Conservation (phyloP, 2,797 vertebrate species). For the Onychomys arenicola region DNA sequence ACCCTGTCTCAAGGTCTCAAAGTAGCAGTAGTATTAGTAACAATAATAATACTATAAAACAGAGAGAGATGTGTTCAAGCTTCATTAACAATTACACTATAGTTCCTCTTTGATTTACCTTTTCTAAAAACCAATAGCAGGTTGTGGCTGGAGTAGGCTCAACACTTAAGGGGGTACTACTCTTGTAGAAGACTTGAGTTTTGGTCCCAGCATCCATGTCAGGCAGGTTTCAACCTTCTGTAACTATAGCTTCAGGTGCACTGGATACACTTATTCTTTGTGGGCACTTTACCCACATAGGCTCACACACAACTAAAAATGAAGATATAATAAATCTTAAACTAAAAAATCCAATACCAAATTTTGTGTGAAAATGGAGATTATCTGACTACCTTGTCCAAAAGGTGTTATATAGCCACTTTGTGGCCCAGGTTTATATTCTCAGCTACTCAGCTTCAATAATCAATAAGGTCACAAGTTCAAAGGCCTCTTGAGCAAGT, state of each 20-base stretch:
- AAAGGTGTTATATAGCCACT: slow-evolving; percentile 23
- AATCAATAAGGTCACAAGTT: background rate
- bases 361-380: slow-evolving; percentile 57
- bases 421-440: background rate
- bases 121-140: no score
- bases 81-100: no score
- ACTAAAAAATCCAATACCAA: background rate
- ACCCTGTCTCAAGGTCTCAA: no score
- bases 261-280: background rate
- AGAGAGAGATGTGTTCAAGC: no score
- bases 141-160: no score
- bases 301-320: background rate
- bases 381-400: slow-evolving; percentile 10
- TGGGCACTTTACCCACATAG: background rate
- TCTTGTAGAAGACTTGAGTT: background rate
- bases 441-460: background rate
- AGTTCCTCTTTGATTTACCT: no score
- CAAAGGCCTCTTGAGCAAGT: background rate
- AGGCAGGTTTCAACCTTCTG: background rate
- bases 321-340: background rate
- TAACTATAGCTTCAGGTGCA: background rate
- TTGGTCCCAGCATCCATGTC: background rate
- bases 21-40: no score
- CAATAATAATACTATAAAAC: no score
- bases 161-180: no score